phyloP scores from a whole-genome alignment of 2,888 invertebrate species.

The Nemotelus pantherinus region DNA sequence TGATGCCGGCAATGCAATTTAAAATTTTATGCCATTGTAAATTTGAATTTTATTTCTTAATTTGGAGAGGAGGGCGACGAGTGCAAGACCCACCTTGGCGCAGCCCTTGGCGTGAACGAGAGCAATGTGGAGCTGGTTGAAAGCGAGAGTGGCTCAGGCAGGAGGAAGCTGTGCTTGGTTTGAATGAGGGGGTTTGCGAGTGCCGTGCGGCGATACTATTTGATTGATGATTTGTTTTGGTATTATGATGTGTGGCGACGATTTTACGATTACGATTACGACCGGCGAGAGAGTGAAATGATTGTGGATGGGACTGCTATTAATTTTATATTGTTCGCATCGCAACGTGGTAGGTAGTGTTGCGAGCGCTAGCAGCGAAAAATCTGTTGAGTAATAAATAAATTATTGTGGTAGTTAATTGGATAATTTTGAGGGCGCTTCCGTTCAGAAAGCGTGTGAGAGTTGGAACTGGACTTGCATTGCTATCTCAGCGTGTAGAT shows the following conservation, averaged over 20 bases:
- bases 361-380: neutral
- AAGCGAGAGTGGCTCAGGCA: constrained; percentile 28
- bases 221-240: constrained; percentile 43
- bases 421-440: constrained; percentile 15
- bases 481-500: too few species aligned
- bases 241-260: constrained; percentile 41
- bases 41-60: constrained; percentile 52
- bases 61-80: constrained; percentile 49
- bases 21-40: constrained; percentile 45
- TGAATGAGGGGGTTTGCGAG: neutral
- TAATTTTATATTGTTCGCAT: constrained; percentile 28
- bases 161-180: constrained; percentile 13
- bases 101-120: constrained; percentile 8
- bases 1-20: constrained; percentile 44
- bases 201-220: constrained; percentile 22
- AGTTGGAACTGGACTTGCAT: too few species aligned
- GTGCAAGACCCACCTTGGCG: constrained; percentile 1
- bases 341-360: neutral
- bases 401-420: constrained; percentile 29
- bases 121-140: neutral
- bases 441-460: neutral
- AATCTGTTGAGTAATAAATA: constrained; percentile 35
- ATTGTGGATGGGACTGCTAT: constrained; percentile 33
- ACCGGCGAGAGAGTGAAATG: constrained; percentile 37
- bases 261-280: constrained; percentile 40